phyloP scores from a whole-genome alignment of 2,888 invertebrate species.

The Parnassius mnemosyne region DNA sequence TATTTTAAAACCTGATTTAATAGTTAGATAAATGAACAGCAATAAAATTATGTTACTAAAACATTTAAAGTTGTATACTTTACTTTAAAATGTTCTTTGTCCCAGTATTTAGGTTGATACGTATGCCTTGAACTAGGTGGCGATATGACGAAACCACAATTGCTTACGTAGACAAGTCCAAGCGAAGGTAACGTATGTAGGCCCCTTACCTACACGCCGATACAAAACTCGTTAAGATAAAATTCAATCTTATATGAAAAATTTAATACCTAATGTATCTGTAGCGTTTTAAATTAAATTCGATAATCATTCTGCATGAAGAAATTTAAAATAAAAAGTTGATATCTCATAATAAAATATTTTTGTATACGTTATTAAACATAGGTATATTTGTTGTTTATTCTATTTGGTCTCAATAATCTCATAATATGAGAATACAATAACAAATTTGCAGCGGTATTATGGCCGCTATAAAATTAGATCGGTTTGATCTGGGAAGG shows the following conservation, averaged over 20 bases:
- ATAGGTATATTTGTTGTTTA: no score
- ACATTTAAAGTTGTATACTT: not conserved
- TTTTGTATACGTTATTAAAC: no score
- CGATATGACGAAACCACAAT: constrained; percentile 45
- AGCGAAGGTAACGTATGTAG: constrained; percentile 51
- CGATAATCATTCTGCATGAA: not conserved
- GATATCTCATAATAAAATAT: no score
- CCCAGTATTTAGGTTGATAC: constrained; percentile 20
- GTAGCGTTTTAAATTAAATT: constrained; percentile 3
- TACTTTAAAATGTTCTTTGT: constrained; percentile 2
- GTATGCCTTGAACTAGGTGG: constrained; percentile 22
- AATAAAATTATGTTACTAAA: not conserved
- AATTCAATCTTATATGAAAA: constrained; percentile 27
- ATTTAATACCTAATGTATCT: constrained; percentile 12
- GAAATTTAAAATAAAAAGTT: no score
- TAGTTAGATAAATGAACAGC: not conserved
- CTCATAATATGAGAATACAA: no score
- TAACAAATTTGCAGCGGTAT: no score
- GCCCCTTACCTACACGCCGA: constrained; percentile 47
- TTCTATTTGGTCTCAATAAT: no score
- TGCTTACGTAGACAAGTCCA: constrained; percentile 38
- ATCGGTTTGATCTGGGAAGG: no score
- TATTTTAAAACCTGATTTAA: no score
- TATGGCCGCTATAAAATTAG: no score
- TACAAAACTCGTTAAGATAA: constrained; percentile 63